Evolutionary conservation across 2,113 vertebrate species (phyloP).

Genomic region (Bettongia penicillata): DNA sequence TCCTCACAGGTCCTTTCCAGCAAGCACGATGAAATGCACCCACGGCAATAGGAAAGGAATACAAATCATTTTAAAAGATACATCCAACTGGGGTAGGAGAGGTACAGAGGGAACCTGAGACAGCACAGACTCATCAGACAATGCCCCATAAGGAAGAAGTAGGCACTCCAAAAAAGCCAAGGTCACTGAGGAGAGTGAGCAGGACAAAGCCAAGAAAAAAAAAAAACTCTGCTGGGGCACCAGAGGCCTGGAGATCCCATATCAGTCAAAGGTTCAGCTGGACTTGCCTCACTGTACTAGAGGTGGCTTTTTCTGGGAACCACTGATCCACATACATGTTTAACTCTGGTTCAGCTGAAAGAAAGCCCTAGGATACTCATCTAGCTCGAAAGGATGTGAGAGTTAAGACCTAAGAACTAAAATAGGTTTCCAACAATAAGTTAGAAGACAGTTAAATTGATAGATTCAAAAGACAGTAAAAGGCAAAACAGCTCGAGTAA

Average conservation of each 20-base stretch:
- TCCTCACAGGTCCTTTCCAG: not conserved
- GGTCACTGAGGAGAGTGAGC: not conserved
- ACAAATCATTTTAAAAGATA: not conserved
- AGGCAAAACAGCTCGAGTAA: not conserved
- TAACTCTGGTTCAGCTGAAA: not conserved
- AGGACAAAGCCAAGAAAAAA: not conserved
- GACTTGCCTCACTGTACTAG: not conserved
- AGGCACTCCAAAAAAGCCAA: not conserved
- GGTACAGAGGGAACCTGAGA: not conserved
- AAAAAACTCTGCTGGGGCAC: not conserved
- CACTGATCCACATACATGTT: not conserved
- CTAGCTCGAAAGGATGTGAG: not conserved
- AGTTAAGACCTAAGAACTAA: not conserved
- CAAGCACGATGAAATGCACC: not conserved
- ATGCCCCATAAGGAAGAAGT: not conserved
- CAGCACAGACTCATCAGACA: not conserved
- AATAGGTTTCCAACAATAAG: not conserved
- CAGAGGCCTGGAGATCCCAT: too few relatives aligned
- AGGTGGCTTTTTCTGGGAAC: not conserved
- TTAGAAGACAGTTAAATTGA: not conserved
- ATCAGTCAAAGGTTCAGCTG: not conserved
- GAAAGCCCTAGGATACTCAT: not conserved
- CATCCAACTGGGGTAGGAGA: not conserved
- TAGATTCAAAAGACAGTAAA: not conserved
- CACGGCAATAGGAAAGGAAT: not conserved